Evolutionary conservation across 2,113 vertebrate species (phyloP), one percentile per base, ranked within the genome.

Genomic region (Zapus hudsonius): DNA sequence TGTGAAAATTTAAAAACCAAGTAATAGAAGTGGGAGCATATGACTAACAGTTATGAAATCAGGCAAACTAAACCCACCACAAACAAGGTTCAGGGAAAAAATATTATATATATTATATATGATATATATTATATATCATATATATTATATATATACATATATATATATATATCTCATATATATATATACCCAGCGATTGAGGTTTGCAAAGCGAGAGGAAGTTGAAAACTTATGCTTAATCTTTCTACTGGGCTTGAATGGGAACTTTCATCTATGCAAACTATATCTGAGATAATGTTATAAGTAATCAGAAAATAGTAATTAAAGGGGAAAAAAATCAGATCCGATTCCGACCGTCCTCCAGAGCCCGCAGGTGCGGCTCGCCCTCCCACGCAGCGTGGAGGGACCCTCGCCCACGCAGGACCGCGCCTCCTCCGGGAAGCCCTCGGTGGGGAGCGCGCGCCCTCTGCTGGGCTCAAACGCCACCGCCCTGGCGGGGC

Each of bases 381-480:
- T 90, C 40, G 42, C 78, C 57, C 2, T 67, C 36, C 81, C n/a
- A 36, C 4, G 29, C n/a, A 44, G 27, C 59, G 31, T 25, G 88
- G n/a, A 38, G 81, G 31, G 23, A 16, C 33, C 38, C 55, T 29
- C 0, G 40, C 31, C 52, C 72, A 22, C 17, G n/a, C 44, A 16
- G n/a, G n/a, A n/a, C 66, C 36, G 66, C 91, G 31, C 89, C 84
- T 74, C 93, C 75, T n/a, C 95, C 84, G 0, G 67, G 90, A 87
- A 90, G 93, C 87, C 93, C 96, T 93, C 44, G 0, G n/a, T 36
- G 44, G 25, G 67, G 12, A 66, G 80, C 44, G 83, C 1, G 73
- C 93, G 94, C 89, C 96, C 92, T 61, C 94, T 95, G 61, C 93
- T 22, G 72, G 89, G 66, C 7, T 3, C 2, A 4, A 61, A 19